Percentiles rank a stretch among this genome's conserved stretches.
phyloP scores from a whole-genome alignment of 2,113 vertebrate genomes.

The Semicossyphus pulcher region DNA sequence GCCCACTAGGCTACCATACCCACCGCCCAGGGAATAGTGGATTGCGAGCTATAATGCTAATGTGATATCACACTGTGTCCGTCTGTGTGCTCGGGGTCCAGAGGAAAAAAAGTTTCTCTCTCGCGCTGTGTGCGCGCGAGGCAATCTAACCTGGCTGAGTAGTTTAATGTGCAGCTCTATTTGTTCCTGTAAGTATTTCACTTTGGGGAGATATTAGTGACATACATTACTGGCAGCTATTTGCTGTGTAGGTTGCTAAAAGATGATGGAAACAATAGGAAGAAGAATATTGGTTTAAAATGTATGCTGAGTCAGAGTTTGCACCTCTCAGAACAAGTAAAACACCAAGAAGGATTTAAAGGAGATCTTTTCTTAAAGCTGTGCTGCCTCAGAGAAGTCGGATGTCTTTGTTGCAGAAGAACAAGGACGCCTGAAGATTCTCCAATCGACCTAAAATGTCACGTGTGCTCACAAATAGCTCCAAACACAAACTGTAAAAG shows the following conservation, averaged over 20 bases:
- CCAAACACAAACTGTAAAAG: too few species aligned
- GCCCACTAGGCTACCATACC: slow-evolving; percentile 39
- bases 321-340: not conserved
- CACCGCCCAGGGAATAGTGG: slow-evolving; percentile 48
- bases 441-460: slow-evolving; percentile 8
- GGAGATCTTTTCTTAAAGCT: not conserved
- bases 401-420: not conserved
- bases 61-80: slow-evolving; percentile 60
- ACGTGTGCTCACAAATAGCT: not conserved
- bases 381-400: not conserved
- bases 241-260: slow-evolving; percentile 31
- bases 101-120: slow-evolving; percentile 3
- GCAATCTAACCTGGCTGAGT: slow-evolving; percentile 45
- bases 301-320: slow-evolving; percentile 6
- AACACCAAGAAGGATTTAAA: slow-evolving; percentile 17
- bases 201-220: slow-evolving; percentile 45
- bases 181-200: slow-evolving; percentile 44
- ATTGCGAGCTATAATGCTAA: slow-evolving; percentile 60
- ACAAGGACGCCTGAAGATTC: slow-evolving; percentile 7
- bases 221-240: slow-evolving; percentile 24
- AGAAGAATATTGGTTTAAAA: slow-evolving; percentile 36
- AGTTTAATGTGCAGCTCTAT: slow-evolving; percentile 44
- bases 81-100: slow-evolving; percentile 44
- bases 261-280: slow-evolving; percentile 37
- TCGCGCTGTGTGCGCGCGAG: not conserved